Percentiles rank a stretch among this genome's conserved stretches.
These are phyloP conservation scores for Sylvia borin DNA, from an alignment of 2,797 vertebrate species.

Conservation along the genomic window DNA sequence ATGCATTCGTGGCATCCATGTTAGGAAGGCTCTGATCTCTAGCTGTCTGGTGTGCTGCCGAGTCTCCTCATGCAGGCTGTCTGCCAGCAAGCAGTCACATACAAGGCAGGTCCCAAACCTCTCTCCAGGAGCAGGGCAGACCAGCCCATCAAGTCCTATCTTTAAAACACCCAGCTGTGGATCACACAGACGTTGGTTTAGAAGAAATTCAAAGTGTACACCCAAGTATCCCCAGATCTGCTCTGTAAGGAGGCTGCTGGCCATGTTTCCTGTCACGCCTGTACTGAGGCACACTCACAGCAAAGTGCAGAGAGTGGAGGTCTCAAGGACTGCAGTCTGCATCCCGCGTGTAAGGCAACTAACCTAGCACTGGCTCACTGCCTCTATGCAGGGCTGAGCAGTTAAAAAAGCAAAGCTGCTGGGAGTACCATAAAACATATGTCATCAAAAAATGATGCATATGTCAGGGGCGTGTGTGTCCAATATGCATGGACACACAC, in stretches of 20 bases:
- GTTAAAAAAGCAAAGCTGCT: background rate
- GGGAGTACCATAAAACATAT: background rate
- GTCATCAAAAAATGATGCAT: too few species aligned
- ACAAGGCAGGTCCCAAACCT: background rate
- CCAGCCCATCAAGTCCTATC: background rate
- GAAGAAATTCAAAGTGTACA: background rate
- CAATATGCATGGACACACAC: accelerated
- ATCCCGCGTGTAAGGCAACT: background rate
- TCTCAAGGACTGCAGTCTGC: background rate
- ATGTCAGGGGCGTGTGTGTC: too few species aligned
- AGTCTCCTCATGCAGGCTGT: background rate
- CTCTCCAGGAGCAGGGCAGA: background rate
- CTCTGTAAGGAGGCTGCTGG: background rate
- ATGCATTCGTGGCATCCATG: background rate
- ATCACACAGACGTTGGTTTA: background rate
- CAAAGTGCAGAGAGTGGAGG: background rate
- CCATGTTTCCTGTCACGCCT: too few species aligned
- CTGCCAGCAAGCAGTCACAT: background rate
- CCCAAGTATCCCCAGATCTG: background rate
- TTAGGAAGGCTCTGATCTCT: background rate
- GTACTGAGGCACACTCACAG: background rate
- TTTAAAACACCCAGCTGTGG: background rate
- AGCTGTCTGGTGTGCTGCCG: background rate
- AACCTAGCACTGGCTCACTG: background rate
- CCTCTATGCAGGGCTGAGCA: background rate